phyloP scores from a whole-genome alignment of 2,888 invertebrate genomes.

The Drosophila anomalata region DNA sequence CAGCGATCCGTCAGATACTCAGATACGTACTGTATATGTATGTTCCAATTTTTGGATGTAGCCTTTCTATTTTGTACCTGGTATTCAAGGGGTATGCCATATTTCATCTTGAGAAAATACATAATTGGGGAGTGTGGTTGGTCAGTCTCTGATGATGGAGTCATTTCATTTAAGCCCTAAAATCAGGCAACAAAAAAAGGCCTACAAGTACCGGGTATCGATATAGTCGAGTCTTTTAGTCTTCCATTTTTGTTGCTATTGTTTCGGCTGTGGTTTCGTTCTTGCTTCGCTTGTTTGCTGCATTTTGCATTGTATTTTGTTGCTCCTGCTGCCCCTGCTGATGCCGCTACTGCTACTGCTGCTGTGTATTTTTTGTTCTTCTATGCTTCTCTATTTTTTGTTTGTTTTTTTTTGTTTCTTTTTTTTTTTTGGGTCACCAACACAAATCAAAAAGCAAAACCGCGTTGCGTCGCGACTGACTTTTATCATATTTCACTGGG shows the following conservation, averaged over 20 bases:
- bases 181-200: not conserved
- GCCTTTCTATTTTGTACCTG: not conserved
- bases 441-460: conserved; percentile 75
- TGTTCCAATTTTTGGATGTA: not conserved
- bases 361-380: not conserved
- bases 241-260: conserved; percentile 28
- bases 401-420: conserved; percentile 8
- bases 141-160: too few species aligned
- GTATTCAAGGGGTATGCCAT: not conserved
- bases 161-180: not conserved
- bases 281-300: conserved; percentile 63
- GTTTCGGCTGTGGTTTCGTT: conserved; percentile 22
- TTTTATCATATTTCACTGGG: conserved; percentile 76
- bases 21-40: not conserved
- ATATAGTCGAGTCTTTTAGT: not conserved
- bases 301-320: conserved; percentile 53
- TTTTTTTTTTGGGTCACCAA: conserved; percentile 71
- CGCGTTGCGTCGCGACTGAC: conserved; percentile 43
- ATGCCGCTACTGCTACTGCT: not conserved
- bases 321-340: not conserved
- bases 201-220: not conserved
- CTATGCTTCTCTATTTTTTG: not conserved
- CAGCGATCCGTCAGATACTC: conserved; percentile 26
- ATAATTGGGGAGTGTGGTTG: too few species aligned
- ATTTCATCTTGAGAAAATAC: not conserved